Evolutionary conservation across 2,888 invertebrate species (phyloP), one percentile per base, ranked within the genome.

Genomic region (Synergus gifuensis): DNA sequence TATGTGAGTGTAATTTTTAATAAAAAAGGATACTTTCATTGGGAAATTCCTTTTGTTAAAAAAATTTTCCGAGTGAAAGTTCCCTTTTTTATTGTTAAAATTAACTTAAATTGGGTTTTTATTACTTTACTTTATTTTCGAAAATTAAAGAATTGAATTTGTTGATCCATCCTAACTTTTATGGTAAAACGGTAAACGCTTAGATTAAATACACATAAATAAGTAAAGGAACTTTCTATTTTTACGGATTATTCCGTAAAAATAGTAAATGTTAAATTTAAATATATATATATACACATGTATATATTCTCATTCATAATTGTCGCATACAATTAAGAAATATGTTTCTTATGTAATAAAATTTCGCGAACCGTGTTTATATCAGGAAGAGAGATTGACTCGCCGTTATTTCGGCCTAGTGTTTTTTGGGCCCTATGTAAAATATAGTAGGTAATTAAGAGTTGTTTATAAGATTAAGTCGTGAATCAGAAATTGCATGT

Each of bases 351-450:
- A 85, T 28, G 3, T 69, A 54, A 49, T 49, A 69, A 40, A 49
- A 73, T 46, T 36, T 78, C 84, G 79, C 80, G 82, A 80, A 80
- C 79, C 81, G 78, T 86, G 85, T 87, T 85, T 84, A 83, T 88
- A 87, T 87, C 85, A 82, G 80, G 80, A 79, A 82, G 80, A 81
- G 83, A 83, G 79, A 80, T 83, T 79, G 85, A 83, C 85, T 83
- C 84, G 86, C 85, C 83, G 85, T 85, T 86, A 84, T 84, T 81
- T 87, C 85, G 88, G 87, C 88, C 88, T 88, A 87, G 76, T 82
- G 78, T 83, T 83, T 84, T 83, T 77, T 79, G 81, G 82, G 81
- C 76, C 80, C 16, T 54, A n/a, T 73, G 49, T 73, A 73, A 73
- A 73, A 73, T 54, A 49, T 54, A 73, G 69, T 54, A 73, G 28